Percentiles rank a stretch among this genome's conserved stretches.
Conservation (phyloP, 2,888 invertebrate genomes). For the Clostera curtula region DNA sequence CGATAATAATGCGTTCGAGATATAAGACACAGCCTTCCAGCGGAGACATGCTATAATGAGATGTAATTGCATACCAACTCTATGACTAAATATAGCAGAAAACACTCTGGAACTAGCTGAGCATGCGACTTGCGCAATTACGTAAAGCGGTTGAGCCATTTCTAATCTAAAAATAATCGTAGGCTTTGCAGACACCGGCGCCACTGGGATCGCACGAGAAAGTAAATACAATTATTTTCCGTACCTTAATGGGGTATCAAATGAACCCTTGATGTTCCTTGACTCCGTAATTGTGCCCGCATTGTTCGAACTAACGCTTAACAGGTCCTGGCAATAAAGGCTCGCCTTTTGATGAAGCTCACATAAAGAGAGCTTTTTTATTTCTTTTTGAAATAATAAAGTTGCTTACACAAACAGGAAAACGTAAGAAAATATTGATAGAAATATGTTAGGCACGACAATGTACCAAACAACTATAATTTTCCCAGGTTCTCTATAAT, state of each 20-base stretch:
- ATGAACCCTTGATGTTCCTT: too few species aligned
- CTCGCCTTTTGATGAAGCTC: too few species aligned
- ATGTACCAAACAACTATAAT: slow-evolving; percentile 20
- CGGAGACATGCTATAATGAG: slow-evolving; percentile 73
- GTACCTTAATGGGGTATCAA: slow-evolving; percentile 22
- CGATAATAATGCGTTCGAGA: slow-evolving; percentile 45
- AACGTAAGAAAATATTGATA: slow-evolving; percentile 69
- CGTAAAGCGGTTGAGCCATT: slow-evolving; percentile 75
- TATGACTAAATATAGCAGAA: slow-evolving; percentile 71
- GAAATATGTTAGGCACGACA: slow-evolving; percentile 45
- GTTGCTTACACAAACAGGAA: too few species aligned
- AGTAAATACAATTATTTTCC: slow-evolving; percentile 64
- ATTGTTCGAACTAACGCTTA: too few species aligned
- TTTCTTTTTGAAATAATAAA: too few species aligned
- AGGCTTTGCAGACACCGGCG: slow-evolving; percentile 68
- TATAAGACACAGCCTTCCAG: slow-evolving; percentile 56
- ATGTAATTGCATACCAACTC: slow-evolving; percentile 67
- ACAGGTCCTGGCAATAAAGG: too few species aligned
- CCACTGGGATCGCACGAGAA: slow-evolving; percentile 69
- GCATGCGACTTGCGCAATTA: slow-evolving; percentile 71
- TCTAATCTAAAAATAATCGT: slow-evolving; percentile 76
- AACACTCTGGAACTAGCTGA: slow-evolving; percentile 66
- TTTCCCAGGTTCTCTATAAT: slow-evolving; percentile 17
- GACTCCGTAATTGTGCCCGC: too few species aligned
- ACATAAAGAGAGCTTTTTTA: too few species aligned